phyloP scores from a whole-genome alignment of 1,140 invertebrate species.

The Tribolium castaneum region DNA sequence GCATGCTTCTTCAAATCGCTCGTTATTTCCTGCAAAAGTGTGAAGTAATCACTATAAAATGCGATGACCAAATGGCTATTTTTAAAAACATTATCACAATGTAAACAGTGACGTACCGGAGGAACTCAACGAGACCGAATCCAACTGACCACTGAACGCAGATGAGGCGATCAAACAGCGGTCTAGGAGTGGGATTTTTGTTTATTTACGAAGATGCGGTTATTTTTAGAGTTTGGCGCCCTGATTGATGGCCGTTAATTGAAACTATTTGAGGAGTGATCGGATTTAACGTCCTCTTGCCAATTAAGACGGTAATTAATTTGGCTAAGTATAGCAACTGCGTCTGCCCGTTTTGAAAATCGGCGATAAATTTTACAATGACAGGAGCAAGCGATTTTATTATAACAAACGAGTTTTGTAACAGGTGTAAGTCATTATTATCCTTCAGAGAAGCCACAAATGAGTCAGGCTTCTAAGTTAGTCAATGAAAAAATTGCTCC shows the following conservation, averaged over 20 bases:
- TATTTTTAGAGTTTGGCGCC: constrained; percentile 15
- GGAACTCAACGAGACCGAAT: not conserved
- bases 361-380: not conserved
- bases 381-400: not conserved
- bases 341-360: not conserved
- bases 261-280: constrained; percentile 5
- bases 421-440: not conserved
- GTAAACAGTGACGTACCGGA: not conserved
- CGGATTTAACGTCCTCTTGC: not conserved
- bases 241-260: constrained; percentile 12
- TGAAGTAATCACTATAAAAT: constrained; percentile 16
- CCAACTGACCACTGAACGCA: constrained; percentile 1
- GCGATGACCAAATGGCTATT: constrained; percentile 13
- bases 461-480: too few species aligned
- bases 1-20: constrained; percentile 70
- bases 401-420: too few species aligned
- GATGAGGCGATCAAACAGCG: not conserved
- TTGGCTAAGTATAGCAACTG: too few species aligned
- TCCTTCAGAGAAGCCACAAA: too few species aligned
- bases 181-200: constrained; percentile 6
- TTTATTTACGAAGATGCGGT: constrained; percentile 30
- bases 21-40: constrained; percentile 69
- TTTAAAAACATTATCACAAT: not conserved
- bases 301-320: not conserved
- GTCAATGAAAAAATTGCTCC: too few species aligned